These are phyloP conservation scores for Falco peregrinus DNA, from an alignment of 2,797 vertebrate species.

Conservation along the genomic window DNA sequence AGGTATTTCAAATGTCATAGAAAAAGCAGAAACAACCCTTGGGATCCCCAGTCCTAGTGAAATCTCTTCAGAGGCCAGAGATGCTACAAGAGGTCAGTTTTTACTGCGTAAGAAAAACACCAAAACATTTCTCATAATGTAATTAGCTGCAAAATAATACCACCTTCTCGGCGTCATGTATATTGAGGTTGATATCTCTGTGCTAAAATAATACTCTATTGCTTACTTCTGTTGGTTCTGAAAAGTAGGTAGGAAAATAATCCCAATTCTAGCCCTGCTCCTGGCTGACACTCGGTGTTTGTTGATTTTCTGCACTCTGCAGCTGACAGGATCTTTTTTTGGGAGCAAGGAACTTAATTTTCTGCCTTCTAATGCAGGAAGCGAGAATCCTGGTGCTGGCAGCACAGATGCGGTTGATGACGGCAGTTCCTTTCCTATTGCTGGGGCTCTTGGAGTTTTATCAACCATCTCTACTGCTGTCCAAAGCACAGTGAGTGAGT, in stretches of 20 bases:
- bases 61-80: conserved; percentile 78
- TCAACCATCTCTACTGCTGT: conserved; percentile 90
- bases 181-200: not conserved
- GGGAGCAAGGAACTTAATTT: conserved; percentile 9
- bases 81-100: conserved; percentile 75
- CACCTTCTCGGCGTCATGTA: not conserved
- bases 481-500: conserved; percentile 90
- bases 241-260: not conserved
- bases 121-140: not conserved
- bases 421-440: conserved; percentile 70
- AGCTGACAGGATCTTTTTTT: not conserved
- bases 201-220: not conserved
- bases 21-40: conserved; percentile 94
- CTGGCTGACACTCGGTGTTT: not conserved
- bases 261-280: not conserved
- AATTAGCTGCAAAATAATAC: not conserved
- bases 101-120: not conserved
- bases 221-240: not conserved
- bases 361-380: conserved; percentile 53
- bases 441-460: conserved; percentile 88
- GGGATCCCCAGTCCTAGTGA: conserved; percentile 92
- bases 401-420: conserved; percentile 41
- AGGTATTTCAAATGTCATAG: conserved; percentile 92
- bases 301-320: not conserved
- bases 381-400: conserved; percentile 28